A percentile compares a stretch with the other conserved stretches of the same genome.
Conservation (phyloP, 2,113 vertebrate species). For the Centropus bengalensis region DNA sequence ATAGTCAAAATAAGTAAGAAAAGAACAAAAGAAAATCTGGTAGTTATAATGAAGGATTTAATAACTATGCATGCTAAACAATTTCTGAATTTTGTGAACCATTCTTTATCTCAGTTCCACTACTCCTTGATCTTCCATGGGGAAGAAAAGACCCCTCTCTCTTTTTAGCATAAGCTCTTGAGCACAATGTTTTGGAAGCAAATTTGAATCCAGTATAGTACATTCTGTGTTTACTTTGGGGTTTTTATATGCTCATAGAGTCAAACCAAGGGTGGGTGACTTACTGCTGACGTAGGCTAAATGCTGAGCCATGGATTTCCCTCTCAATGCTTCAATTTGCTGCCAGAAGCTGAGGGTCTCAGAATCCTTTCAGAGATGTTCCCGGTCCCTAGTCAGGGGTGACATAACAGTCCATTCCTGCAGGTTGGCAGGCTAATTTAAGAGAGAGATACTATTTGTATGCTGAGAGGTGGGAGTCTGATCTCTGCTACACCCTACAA, state of each 20-base stretch:
- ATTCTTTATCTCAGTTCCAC: neutral
- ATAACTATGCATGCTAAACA: neutral
- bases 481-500: neutral
- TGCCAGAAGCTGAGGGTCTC: neutral
- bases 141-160: neutral
- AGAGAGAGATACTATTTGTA: rapidly evolving
- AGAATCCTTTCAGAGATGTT: neutral
- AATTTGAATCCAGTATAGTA: neutral
- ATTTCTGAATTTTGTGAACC: neutral
- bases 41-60: neutral
- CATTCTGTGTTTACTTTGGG: neutral
- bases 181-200: neutral
- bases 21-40: neutral
- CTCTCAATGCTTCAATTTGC: neutral
- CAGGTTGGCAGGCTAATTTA: neutral
- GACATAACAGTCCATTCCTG: neutral
- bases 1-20: neutral
- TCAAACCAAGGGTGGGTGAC: neutral
- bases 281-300: neutral
- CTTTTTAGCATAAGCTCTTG: neutral
- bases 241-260: neutral
- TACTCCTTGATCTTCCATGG: neutral
- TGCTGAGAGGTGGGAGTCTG: neutral
- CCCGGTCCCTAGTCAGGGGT: neutral
- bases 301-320: neutral